Percentiles rank a stretch among this genome's conserved stretches.
Evolutionary conservation across 2,113 vertebrate species (phyloP).

Genomic region (Dascyllus trimaculatus): DNA sequence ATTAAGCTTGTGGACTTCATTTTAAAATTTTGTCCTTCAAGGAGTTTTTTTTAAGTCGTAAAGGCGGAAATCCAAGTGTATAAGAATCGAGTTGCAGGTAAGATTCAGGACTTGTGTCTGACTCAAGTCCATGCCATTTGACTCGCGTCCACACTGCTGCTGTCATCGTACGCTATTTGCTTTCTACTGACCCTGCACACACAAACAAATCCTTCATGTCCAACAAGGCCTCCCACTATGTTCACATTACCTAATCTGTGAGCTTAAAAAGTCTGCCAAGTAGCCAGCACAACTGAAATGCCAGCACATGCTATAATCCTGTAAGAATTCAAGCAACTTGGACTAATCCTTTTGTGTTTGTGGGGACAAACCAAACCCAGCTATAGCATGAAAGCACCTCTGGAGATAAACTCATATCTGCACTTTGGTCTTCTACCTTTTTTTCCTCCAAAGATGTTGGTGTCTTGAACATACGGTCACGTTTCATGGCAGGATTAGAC

Average conservation of each 20-base stretch:
- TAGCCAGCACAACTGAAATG: constrained; percentile 60
- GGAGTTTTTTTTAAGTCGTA: not conserved
- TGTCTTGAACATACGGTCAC: constrained; percentile 34
- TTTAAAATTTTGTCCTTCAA: too few relatives aligned
- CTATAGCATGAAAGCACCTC: constrained; percentile 62
- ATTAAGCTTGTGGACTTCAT: not conserved
- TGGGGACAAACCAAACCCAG: constrained; percentile 22
- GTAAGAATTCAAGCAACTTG: constrained; percentile 57
- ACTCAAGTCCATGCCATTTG: not conserved
- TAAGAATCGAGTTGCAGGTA: not conserved
- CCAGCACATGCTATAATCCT: constrained; percentile 66
- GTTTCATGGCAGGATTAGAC: constrained; percentile 57
- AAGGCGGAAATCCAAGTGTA: not conserved
- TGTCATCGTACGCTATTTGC: not conserved
- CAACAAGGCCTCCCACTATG: constrained; percentile 30
- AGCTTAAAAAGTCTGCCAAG: constrained; percentile 54
- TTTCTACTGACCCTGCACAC: constrained; percentile 10
- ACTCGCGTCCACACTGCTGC: not conserved
- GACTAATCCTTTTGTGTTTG: constrained; percentile 66
- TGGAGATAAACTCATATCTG: constrained; percentile 54
- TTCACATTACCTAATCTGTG: constrained; percentile 58
- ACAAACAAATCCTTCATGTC: constrained; percentile 26
- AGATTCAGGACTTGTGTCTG: not conserved
- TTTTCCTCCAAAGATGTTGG: constrained; percentile 10
- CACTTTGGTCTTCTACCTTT: not conserved